Percentiles rank a stretch among this genome's conserved stretches.
Conservation (phyloP, 2,113 vertebrate species). For the Macheiramphus alcinus region DNA sequence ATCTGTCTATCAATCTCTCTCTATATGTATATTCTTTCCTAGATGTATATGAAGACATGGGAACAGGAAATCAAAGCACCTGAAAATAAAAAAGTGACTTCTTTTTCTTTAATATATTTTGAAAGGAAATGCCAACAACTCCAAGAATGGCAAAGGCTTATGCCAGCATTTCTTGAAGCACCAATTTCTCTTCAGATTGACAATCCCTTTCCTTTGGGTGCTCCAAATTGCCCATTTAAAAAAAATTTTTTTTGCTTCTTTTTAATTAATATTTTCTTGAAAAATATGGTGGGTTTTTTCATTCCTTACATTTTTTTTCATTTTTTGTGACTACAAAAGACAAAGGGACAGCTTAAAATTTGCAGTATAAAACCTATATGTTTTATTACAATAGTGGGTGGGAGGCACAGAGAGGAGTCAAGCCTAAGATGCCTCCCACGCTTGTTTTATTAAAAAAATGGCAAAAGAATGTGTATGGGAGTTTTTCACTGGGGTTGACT, state of each 20-base stretch:
- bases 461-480: background rate
- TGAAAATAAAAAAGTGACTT: background rate
- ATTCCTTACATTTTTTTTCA: background rate
- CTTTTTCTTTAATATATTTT: background rate
- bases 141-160: background rate
- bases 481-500: background rate
- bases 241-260: background rate
- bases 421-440: background rate
- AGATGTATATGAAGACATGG: conserved; percentile 6
- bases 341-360: background rate
- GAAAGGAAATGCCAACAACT: background rate
- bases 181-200: background rate
- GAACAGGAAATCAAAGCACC: background rate
- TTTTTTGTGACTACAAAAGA: background rate
- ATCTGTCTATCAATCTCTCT: background rate
- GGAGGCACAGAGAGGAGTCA: background rate
- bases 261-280: background rate
- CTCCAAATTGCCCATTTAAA: background rate
- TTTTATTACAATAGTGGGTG: background rate
- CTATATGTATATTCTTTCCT: background rate
- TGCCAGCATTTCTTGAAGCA: background rate
- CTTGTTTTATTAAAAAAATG: background rate
- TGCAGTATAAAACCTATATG: background rate
- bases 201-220: background rate
- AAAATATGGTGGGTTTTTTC: background rate